Conservation (phyloP, 2,113 vertebrate species). For the Tyrannus savana region DNA sequence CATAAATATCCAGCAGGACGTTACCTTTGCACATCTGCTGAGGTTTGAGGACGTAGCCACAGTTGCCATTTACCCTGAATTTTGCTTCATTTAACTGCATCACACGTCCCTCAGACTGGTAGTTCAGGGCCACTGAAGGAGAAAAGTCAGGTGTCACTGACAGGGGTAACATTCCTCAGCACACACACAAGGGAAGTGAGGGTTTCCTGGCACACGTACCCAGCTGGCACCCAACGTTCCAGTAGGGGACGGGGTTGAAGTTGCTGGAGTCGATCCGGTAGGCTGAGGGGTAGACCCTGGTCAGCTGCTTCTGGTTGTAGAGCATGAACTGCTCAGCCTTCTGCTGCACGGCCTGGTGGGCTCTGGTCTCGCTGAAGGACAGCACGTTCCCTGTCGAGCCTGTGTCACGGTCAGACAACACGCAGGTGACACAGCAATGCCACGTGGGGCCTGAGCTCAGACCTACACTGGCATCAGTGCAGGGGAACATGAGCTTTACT, state of each 20-base stretch:
- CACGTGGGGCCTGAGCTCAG: not conserved
- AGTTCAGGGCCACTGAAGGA: constrained; percentile 91
- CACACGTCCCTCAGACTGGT: constrained; percentile 95
- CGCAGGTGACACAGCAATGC: not conserved
- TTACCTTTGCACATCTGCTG: constrained; percentile 96
- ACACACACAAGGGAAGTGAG: not conserved
- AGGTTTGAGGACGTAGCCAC: constrained; percentile 95
- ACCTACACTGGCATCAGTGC: not conserved
- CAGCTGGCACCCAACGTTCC: constrained; percentile 94
- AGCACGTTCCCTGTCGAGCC: constrained; percentile 90
- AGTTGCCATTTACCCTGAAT: constrained; percentile 93
- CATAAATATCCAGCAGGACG: not conserved
- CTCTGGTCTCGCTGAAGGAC: constrained; percentile 93
- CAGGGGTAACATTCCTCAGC: not conserved
- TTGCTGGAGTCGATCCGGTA: constrained; percentile 98
- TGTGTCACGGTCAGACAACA: constrained; percentile 19
- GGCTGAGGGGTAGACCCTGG: constrained; percentile 94
- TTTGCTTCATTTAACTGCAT: constrained; percentile 98
- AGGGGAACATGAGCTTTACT: not conserved
- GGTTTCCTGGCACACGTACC: constrained; percentile 71
- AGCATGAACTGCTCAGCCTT: constrained; percentile 88
- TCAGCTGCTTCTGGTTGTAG: constrained; percentile 95
- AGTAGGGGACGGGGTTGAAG: constrained; percentile 95
- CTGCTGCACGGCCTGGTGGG: constrained; percentile 93
- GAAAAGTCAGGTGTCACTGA: not conserved